A percentile compares a stretch with the other conserved stretches of the same genome.
Evolutionary conservation across 2,888 invertebrate genomes (phyloP).

Genomic region (Cryptocheilus praepositus): DNA sequence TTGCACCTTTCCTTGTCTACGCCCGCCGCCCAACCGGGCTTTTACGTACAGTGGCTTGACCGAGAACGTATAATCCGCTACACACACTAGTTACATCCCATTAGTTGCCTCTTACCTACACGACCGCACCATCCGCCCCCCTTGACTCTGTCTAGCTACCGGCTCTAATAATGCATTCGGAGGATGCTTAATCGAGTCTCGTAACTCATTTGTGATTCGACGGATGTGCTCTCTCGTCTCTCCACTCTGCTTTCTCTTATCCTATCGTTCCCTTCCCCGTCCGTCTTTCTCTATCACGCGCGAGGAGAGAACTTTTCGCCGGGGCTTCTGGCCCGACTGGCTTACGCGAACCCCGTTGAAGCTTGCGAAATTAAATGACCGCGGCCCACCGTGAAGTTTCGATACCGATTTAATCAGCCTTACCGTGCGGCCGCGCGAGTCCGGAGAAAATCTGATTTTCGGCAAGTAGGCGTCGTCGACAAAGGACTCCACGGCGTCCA

Average conservation of each 20-base stretch:
- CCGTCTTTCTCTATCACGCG: not conserved
- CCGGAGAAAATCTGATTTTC: not conserved
- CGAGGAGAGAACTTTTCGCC: slow-evolving; percentile 47
- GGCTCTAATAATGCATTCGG: slow-evolving; percentile 52
- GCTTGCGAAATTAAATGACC: slow-evolving; percentile 47
- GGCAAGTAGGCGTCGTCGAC: slow-evolving; percentile 14
- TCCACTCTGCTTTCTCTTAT: slow-evolving; percentile 8
- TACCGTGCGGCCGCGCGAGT: slow-evolving; percentile 15
- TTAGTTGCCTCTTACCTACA: slow-evolving; percentile 43
- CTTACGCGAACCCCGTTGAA: slow-evolving; percentile 25
- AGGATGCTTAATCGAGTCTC: slow-evolving; percentile 56
- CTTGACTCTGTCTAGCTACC: not conserved
- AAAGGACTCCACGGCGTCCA: slow-evolving; percentile 6
- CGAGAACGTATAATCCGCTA: slow-evolving; percentile 54
- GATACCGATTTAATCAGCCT: slow-evolving; percentile 21
- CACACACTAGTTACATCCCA: slow-evolving; percentile 56
- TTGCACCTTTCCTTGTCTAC: slow-evolving; percentile 15
- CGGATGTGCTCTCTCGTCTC: slow-evolving; percentile 44
- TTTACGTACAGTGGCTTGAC: slow-evolving; percentile 45
- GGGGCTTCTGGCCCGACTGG: slow-evolving; percentile 24
- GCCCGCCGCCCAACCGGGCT: slow-evolving; percentile 22
- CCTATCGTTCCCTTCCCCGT: not conserved
- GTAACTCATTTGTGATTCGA: slow-evolving; percentile 56
- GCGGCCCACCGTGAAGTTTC: slow-evolving; percentile 48
- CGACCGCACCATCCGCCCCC: slow-evolving; percentile 20